Evolutionary conservation across 1,140 invertebrate species (phyloP).

Genomic region (Nebria ingens): DNA sequence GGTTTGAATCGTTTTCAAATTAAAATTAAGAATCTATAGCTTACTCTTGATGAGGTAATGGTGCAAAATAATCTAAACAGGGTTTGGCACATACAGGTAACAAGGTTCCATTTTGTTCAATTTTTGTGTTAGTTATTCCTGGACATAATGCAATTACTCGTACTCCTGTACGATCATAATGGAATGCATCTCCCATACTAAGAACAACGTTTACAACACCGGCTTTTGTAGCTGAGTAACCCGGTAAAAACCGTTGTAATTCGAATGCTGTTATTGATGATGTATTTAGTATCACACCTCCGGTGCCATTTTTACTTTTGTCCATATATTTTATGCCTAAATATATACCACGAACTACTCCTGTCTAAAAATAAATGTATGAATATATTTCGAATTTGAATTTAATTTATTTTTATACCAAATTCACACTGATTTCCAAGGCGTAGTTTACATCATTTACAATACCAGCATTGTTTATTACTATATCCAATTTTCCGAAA

Average conservation of each 20-base stretch:
- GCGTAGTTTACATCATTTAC: slow-evolving; percentile 69
- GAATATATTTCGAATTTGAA: not conserved
- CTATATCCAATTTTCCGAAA: slow-evolving; percentile 61
- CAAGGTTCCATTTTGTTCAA: too few species aligned
- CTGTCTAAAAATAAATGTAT: slow-evolving; percentile 44
- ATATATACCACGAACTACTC: slow-evolving; percentile 58
- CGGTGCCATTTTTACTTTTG: slow-evolving; percentile 53
- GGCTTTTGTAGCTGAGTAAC: slow-evolving; percentile 61
- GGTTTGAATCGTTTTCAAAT: too few species aligned
- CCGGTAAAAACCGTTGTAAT: slow-evolving; percentile 56
- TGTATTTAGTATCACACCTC: slow-evolving; percentile 56
- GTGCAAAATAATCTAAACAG: too few species aligned
- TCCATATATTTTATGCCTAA: slow-evolving; percentile 59
- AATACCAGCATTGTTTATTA: slow-evolving; percentile 64
- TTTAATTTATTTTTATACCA: slow-evolving; percentile 38
- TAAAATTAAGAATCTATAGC: too few species aligned
- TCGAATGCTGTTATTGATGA: slow-evolving; percentile 50
- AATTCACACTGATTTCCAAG: slow-evolving; percentile 63
- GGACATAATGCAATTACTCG: slow-evolving; percentile 41
- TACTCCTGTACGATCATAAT: slow-evolving; percentile 39
- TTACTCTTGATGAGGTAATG: too few species aligned
- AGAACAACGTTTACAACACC: not conserved
- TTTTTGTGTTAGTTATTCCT: slow-evolving; percentile 36
- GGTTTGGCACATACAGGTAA: too few species aligned
- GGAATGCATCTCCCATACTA: slow-evolving; percentile 35